Evolutionary conservation across 2,113 vertebrate species (phyloP), one percentile per base, ranked within the genome.

Genomic region (Gallinago undulata): DNA sequence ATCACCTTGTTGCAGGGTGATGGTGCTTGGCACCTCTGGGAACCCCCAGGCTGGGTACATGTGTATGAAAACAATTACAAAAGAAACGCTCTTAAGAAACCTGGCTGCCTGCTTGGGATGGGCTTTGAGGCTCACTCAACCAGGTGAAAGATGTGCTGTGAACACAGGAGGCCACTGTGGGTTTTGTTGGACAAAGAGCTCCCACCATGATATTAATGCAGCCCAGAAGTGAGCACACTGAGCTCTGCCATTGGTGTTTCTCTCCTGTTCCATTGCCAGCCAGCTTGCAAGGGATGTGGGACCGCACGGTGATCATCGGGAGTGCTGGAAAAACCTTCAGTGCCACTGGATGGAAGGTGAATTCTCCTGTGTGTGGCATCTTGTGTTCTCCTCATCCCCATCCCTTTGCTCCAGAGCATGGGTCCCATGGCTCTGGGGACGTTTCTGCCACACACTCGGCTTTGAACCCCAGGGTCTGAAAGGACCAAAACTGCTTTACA

Each of bases 311-410:
- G 81, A 99, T 94, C 31, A 84, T 99, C 0, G 98, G 99, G 37
- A 99, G 99, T 2, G 99, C 98, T 30, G 99, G 99, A 68, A 99
- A 99, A 97, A 98, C 98, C 57, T 99, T 99, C 73, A 99, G 99
- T 50, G 98, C 94, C 68, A 99, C 99, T 1, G 99, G 99, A 84
- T 99, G 98, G 99, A 99, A 99, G 99, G 99, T 99, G 39, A 84
- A 19, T 63, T 37, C 60, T 37, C 73, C 31, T 21, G 1, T 9
- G 1, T 9, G 25, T 13, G n/a, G 28, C 39, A 15, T 62, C 43
- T 69, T 2, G 0, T 13, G n/a, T 25, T 31, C 24, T 88, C 48
- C 33, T 47, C 41, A 63, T 39, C 53, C 48, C 43, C 3, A 2
- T 47, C 62, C 73, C 77, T 68, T 48, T 82, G 35, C 39, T 88